phyloP scores from a whole-genome alignment of 2,113 vertebrate genomes.

The Alexandromys fortis region DNA sequence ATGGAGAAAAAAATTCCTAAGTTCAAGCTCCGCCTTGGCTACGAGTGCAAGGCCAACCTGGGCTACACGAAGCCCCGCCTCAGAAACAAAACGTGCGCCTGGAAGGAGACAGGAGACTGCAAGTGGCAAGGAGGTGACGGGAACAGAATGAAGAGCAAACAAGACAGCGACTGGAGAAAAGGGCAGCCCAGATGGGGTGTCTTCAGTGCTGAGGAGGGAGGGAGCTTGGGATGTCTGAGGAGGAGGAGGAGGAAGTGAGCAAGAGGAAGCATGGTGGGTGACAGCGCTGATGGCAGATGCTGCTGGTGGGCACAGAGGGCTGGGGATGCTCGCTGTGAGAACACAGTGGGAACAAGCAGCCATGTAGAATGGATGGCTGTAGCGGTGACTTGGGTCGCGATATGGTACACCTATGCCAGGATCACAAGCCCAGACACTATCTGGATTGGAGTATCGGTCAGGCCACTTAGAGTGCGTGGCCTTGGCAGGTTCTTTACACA shows the following conservation, averaged over 20 bases:
- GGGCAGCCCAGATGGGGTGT: not conserved
- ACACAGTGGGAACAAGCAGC: not conserved
- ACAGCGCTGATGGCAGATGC: not conserved
- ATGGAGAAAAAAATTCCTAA: not conserved
- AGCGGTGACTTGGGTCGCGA: not conserved
- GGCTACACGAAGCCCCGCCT: not conserved
- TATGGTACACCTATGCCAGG: not conserved
- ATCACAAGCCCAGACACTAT: not conserved
- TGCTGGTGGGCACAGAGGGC: not conserved
- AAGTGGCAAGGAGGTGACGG: not conserved
- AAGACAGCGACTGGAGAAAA: not conserved
- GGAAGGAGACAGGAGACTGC: not conserved
- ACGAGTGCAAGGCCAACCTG: not conserved
- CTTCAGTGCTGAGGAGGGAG: not conserved
- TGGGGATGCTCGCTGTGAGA: not conserved
- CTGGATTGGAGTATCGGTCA: not conserved
- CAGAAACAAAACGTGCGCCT: not conserved
- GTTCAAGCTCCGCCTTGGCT: not conserved
- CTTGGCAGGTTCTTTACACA: not conserved
- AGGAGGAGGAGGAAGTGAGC: not conserved
- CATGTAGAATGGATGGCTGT: not conserved
- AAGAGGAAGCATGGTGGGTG: not conserved
- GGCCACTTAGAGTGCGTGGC: not conserved
- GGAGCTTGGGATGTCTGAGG: not conserved
- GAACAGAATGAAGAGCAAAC: not conserved